A percentile compares a stretch with the other conserved stretches of the same genome.
These are phyloP conservation scores for Mellilla xanthometata DNA, from an alignment of 2,888 invertebrate genomes.

Conservation along the genomic window DNA sequence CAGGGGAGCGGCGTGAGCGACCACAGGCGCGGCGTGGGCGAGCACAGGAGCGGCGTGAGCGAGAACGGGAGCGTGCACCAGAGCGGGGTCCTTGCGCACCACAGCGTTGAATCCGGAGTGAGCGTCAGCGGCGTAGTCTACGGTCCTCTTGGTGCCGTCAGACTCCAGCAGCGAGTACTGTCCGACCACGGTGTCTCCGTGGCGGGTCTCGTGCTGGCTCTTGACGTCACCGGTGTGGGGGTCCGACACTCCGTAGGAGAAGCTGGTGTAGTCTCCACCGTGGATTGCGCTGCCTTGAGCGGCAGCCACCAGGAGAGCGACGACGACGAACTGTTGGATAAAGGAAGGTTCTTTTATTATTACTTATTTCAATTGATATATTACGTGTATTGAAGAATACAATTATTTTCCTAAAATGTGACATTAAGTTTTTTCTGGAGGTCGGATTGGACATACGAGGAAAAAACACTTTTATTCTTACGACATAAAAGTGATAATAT, in stretches of 20 bases:
- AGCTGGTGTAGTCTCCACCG: slow-evolving; percentile 68
- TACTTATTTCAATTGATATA: no score
- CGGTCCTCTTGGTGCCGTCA: slow-evolving; percentile 84
- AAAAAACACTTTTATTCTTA: no score
- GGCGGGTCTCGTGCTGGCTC: slow-evolving; percentile 84
- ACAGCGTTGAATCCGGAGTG: slow-evolving; percentile 82
- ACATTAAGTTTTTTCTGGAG: no score
- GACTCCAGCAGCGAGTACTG: slow-evolving; percentile 80
- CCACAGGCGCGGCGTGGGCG: slow-evolving; percentile 44
- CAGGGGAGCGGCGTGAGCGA: slow-evolving; percentile 41
- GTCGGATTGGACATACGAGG: no score
- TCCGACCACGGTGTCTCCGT: slow-evolving; percentile 84
- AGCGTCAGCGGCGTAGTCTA: slow-evolving; percentile 82
- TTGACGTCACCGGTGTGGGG: slow-evolving; percentile 77
- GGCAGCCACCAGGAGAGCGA: slow-evolving; percentile 71
- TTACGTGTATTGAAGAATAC: no score
- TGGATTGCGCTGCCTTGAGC: slow-evolving; percentile 67
- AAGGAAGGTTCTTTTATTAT: no score
- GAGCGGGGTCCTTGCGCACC: slow-evolving; percentile 74
- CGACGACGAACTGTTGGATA: slow-evolving; percentile 64
- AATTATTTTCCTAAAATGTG: no score
- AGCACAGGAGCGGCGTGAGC: slow-evolving; percentile 43
- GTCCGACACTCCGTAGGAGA: slow-evolving; percentile 74
- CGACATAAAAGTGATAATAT: no score
- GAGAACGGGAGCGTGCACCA: slow-evolving; percentile 51